Conservation (phyloP, 2,797 vertebrate genomes). For the Cryptoblepharus egeriae region DNA sequence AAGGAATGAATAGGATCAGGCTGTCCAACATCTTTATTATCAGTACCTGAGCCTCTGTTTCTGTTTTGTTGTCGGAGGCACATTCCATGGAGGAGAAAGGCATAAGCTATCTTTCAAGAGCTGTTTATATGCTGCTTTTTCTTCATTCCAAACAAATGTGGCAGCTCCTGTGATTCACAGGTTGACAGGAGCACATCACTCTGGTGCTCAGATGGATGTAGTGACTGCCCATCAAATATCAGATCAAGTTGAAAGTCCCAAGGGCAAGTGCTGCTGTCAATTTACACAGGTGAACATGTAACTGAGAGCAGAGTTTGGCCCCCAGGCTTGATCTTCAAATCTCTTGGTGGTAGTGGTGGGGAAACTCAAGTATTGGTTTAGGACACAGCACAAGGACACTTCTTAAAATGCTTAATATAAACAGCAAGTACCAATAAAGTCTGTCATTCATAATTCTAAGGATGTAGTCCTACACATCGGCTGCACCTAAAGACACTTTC, state of each 20-base stretch:
- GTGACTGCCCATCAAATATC: constrained; percentile 66
- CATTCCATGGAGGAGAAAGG: constrained; percentile 46
- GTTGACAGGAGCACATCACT: constrained; percentile 75
- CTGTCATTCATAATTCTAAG: constrained; percentile 33
- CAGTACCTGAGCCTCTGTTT: constrained; percentile 55
- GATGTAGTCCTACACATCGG: neutral
- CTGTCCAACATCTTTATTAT: constrained; percentile 52
- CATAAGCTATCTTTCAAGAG: constrained; percentile 54
- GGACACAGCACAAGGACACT: constrained; percentile 58
- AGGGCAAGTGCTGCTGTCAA: constrained; percentile 75
- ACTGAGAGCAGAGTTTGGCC: constrained; percentile 70
- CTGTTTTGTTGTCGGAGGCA: constrained; percentile 59
- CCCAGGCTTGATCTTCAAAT: constrained; percentile 69
- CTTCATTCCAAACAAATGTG: constrained; percentile 56
- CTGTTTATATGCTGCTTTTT: constrained; percentile 68
- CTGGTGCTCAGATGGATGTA: constrained; percentile 69
- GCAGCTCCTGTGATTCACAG: constrained; percentile 71
- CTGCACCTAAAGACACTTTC: too few species aligned
- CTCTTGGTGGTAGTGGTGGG: constrained; percentile 43
- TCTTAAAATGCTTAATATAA: constrained; percentile 56
- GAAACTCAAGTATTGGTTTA: constrained; percentile 62
- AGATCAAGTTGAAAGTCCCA: constrained; percentile 75
- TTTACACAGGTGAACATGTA: constrained; percentile 73
- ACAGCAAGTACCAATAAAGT: constrained; percentile 13
- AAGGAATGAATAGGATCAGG: neutral